These are phyloP conservation scores for Hephaestus fuliginosus DNA, from an alignment of 2,797 vertebrate species.

Conservation along the genomic window DNA sequence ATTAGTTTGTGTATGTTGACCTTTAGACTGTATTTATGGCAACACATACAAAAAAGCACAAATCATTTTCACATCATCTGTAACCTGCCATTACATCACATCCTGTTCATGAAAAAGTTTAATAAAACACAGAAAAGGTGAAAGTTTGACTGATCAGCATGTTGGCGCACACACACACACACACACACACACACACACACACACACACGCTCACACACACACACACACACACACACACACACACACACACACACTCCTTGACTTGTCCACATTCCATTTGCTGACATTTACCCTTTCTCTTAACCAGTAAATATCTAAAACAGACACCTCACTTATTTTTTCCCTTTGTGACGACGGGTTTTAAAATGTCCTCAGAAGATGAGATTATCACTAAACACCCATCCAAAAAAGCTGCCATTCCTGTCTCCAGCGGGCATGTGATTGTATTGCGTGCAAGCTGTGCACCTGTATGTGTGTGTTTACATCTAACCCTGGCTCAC, in stretches of 20 bases:
- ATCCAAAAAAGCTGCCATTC: slow-evolving; percentile 14
- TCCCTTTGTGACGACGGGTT: slow-evolving; percentile 16
- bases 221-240: too few species aligned
- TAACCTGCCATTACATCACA: not conserved
- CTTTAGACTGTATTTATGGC: not conserved
- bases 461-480: slow-evolving; percentile 81
- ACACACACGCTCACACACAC: too few species aligned
- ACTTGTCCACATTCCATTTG: slow-evolving; percentile 53
- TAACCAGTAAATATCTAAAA: slow-evolving; percentile 57
- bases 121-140: not conserved
- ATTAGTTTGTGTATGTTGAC: not conserved
- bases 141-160: not conserved
- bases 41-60: not conserved
- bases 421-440: slow-evolving; percentile 34
- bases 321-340: slow-evolving; percentile 26
- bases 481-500: slow-evolving; percentile 67
- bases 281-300: slow-evolving; percentile 29
- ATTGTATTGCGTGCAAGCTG: slow-evolving; percentile 71
- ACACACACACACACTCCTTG: not conserved
- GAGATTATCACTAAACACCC: slow-evolving; percentile 25
- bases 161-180: too few species aligned
- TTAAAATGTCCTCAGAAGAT: slow-evolving; percentile 41
- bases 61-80: not conserved
- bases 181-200: too few species aligned
- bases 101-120: not conserved